Evolutionary conservation across 1,140 invertebrate species (phyloP), one percentile per base, ranked within the genome.

Genomic region (Drosophila gunungcola): DNA sequence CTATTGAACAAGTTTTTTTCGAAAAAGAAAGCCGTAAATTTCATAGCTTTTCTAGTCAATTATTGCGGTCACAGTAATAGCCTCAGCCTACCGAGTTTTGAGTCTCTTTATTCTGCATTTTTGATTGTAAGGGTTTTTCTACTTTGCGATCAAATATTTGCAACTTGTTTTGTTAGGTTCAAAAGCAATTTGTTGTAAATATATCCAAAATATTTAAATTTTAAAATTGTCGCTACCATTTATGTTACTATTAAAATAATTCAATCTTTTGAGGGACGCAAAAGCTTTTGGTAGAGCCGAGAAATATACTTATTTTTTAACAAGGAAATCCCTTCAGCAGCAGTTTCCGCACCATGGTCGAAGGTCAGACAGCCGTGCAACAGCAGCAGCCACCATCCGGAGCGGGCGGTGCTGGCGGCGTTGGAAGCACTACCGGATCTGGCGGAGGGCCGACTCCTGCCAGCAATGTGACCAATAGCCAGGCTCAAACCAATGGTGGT

Each of bases 401-500:
- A 21, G 27, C 45, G 25, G 63, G 54, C 41, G 51, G 25, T 43
- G 32, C 73, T 41, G 65, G 46, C 53, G 76, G 64, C 45, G 54
- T 21, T 55, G 52, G 57, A 42, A 36, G 52, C 41, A 62, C 64
- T 25, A 58, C 46, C 12, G 60, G 60, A 13, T 51, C 56, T 11
- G 65, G 48, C 16, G 68, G 53, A n/a, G 60, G 62, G 45, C 45
- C 74, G 25, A 54, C 64, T 12, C n/a, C 58, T 13, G 53, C 61
- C 52, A 63, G 41, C 42, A 83, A 51, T 27, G 83, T 63, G 13
- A 53, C 51, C 36, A 86, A 78, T 56, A 88, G 57, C 60, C 83
- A 88, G 51, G 72, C 86, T 21, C 90, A 91, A 56, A 86, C 88
- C 41, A 89, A 91, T 53, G 82, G 85, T n/a, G 82, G 88, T 12